Evolutionary conservation across 1,140 invertebrate species (phyloP).

Genomic region (Ptiloglossa arizonensis): DNA sequence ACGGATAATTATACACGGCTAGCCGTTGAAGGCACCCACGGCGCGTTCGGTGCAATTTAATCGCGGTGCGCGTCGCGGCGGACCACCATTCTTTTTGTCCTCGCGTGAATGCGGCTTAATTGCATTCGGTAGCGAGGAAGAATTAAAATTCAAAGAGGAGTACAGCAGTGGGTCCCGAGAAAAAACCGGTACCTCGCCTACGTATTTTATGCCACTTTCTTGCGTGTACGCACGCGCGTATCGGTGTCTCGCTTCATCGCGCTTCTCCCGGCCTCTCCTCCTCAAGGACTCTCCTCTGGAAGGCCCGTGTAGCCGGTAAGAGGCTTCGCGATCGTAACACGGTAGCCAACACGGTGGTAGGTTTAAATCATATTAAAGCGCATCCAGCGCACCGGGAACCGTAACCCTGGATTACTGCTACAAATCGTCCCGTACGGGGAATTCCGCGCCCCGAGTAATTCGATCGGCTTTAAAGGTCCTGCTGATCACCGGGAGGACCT

Average conservation of each 20-base stretch:
- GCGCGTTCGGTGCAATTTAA: background rate
- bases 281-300: constrained; percentile 56
- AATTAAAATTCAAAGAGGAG: constrained; percentile 63
- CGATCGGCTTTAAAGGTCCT: constrained; percentile 43
- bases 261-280: constrained; percentile 23
- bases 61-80: background rate
- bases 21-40: constrained; percentile 8
- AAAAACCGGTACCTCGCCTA: constrained; percentile 62
- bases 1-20: constrained; percentile 8
- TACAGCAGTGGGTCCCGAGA: constrained; percentile 24
- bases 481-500: constrained; percentile 20
- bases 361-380: constrained; percentile 71
- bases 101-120: constrained; percentile 35
- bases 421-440: constrained; percentile 47
- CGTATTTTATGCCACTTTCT: constrained; percentile 68
- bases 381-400: constrained; percentile 50
- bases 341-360: constrained; percentile 62
- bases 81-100: background rate
- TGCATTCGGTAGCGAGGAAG: constrained; percentile 42
- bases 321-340: constrained; percentile 58
- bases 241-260: constrained; percentile 18
- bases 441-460: constrained; percentile 54
- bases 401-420: constrained; percentile 63
- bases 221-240: constrained; percentile 62
- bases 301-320: constrained; percentile 37